phyloP scores from a whole-genome alignment of 2,113 vertebrate species.

The Crocuta crocuta region DNA sequence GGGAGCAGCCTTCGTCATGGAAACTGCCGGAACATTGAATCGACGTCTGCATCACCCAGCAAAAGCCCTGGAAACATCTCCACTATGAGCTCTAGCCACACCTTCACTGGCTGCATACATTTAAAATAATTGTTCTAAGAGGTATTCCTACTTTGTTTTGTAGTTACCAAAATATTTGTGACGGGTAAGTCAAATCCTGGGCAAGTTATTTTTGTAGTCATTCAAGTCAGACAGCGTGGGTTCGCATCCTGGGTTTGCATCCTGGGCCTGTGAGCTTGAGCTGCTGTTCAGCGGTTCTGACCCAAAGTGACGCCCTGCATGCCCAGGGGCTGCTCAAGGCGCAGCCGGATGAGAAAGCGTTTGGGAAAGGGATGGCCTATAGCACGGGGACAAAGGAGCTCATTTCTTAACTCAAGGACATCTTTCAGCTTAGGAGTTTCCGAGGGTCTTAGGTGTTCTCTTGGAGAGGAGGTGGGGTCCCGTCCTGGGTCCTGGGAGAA shows the following conservation, averaged over 20 bases:
- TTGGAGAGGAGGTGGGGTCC: background rate
- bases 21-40: background rate
- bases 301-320: fast-evolving
- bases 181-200: background rate
- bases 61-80: background rate
- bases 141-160: background rate
- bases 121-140: background rate
- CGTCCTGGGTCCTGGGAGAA: background rate
- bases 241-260: background rate
- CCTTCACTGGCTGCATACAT: background rate
- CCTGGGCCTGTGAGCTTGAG: background rate
- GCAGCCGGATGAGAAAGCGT: background rate
- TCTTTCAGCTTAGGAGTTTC: background rate
- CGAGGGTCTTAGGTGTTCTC: no score
- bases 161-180: background rate
- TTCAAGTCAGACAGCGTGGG: background rate
- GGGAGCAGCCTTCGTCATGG: background rate
- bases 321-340: no score
- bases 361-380: background rate
- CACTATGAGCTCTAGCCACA: background rate
- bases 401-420: background rate
- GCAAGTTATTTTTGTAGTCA: background rate
- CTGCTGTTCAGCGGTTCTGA: background rate
- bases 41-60: no score
- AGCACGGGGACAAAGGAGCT: background rate